Percentiles rank a stretch among this genome's conserved stretches.
Conservation (phyloP, 2,888 invertebrate genomes). For the Lymantria dispar region DNA sequence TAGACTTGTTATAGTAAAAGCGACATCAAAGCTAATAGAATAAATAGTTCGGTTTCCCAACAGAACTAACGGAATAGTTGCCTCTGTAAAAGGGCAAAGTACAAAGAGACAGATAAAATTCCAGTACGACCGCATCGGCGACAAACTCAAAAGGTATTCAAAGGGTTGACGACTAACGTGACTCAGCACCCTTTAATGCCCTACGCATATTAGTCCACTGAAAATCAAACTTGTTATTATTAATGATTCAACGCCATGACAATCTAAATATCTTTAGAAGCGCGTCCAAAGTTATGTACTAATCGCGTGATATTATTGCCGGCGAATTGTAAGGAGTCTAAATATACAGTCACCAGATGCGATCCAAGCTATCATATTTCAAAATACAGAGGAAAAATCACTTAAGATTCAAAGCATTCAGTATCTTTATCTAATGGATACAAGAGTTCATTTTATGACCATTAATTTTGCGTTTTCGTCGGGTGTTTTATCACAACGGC, state of each 20-base stretch:
- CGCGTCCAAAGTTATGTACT: conserved; percentile 62
- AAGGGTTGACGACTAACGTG: conserved; percentile 64
- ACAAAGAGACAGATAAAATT: conserved; percentile 81
- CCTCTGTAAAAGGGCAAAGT: conserved; percentile 69
- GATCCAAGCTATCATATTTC: conserved; percentile 69
- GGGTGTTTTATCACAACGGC: conserved; percentile 80
- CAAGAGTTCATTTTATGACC: conserved; percentile 83
- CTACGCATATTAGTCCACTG: conserved; percentile 77
- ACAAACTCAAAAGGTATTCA: conserved; percentile 77
- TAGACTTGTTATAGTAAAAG: conserved; percentile 13
- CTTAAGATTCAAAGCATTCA: conserved; percentile 78
- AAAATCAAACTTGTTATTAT: conserved; percentile 81
- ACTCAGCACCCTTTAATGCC: conserved; percentile 71
- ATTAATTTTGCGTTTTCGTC: conserved; percentile 80
- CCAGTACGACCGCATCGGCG: conserved; percentile 74
- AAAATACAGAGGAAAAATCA: conserved; percentile 77
- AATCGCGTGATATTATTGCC: conserved; percentile 62
- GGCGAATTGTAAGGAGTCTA: conserved; percentile 61
- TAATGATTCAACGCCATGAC: conserved; percentile 77
- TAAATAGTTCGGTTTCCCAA: conserved; percentile 66
- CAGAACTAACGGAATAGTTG: conserved; percentile 75
- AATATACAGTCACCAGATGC: conserved; percentile 77
- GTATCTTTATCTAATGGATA: conserved; percentile 79
- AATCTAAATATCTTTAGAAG: conserved; percentile 74
- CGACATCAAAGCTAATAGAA: conserved; percentile 64